Evolutionary conservation across 2,888 invertebrate species (phyloP), one percentile per base, ranked within the genome.

Genomic region (Polydrusus pterygomalis): DNA sequence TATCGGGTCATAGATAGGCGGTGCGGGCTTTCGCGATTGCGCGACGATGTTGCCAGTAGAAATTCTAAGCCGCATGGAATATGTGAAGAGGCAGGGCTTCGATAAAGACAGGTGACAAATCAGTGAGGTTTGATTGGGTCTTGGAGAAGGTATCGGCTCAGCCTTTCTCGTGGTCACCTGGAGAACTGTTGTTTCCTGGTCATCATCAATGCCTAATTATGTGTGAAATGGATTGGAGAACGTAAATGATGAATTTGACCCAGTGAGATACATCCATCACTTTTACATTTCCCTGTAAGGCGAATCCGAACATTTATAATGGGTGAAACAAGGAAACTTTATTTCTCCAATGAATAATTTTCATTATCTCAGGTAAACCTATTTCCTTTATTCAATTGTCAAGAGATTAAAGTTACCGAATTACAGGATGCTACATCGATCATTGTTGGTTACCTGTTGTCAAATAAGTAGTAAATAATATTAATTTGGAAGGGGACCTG

Each of bases 31-130:
- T 18, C 62, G 85, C 85, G 86, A 79, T 84, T 86, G 86, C 86
- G 86, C 86, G 81, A 79, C 81, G 79, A 80, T 81, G 68, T 83
- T 84, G 81, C 86, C 85, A 85, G 85, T 85, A 85, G 84, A 84
- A 86, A 81, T 80, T 79, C 83, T 80, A 82, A 80, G 81, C 78
- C 81, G 82, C 81, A 78, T 81, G 78, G 82, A 80, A 79, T 82
- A 83, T 82, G 80, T 82, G 82, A 79, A 86, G 83, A 86, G 87
- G 87, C 82, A 80, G 86, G 86, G 83, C 86, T 79, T 82, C 80
- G 81, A 75, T 81, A 79, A 82, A 82, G 85, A 85, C 86, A 87
- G 87, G 87, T 87, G 87, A 87, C 86, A 86, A 85, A 85, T 86
- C 86, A 84, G 83, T 81, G 81, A 81, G 74, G 80, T 81, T 79